These are phyloP conservation scores for Anabas testudineus DNA, from an alignment of 2,797 vertebrate species.

Conservation along the genomic window DNA sequence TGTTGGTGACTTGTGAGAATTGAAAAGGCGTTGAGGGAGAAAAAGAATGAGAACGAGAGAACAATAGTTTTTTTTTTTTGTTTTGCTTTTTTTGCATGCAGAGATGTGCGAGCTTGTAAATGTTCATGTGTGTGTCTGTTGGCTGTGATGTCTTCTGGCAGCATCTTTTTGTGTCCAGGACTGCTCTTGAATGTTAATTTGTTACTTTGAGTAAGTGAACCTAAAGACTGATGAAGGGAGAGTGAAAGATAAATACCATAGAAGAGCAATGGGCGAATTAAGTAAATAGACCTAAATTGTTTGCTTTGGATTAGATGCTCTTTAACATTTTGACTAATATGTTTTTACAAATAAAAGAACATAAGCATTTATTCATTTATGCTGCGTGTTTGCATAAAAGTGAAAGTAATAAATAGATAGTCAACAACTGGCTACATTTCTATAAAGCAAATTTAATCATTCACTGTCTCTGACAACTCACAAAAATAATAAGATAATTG, in stretches of 20 bases:
- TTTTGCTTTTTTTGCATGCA: constrained; percentile 40
- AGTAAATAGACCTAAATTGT: neutral
- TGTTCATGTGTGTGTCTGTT: constrained; percentile 26
- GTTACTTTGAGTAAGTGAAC: constrained; percentile 27
- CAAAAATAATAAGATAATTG: no score
- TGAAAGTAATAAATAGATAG: no score
- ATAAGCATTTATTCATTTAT: no score
- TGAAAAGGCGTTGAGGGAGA: constrained; percentile 57
- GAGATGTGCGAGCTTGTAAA: constrained; percentile 15
- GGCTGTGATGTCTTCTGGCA: constrained; percentile 22
- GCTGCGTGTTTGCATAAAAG: no score
- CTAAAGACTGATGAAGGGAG: constrained; percentile 1
- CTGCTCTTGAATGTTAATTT: constrained; percentile 25
- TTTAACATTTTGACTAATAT: no score
- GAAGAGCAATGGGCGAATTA: neutral
- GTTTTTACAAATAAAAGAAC: no score
- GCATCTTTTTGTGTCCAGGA: constrained; percentile 26
- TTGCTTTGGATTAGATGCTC: constrained; percentile 3
- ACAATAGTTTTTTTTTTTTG: constrained; percentile 54
- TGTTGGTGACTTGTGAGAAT: constrained; percentile 50
- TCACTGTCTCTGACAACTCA: no score
- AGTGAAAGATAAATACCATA: constrained; percentile 6
- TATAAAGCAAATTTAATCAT: no score
- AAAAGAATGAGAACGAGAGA: constrained; percentile 41
- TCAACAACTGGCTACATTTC: no score